Conservation (phyloP, 2,113 vertebrate species). For the Takifugu bimaculatus region DNA sequence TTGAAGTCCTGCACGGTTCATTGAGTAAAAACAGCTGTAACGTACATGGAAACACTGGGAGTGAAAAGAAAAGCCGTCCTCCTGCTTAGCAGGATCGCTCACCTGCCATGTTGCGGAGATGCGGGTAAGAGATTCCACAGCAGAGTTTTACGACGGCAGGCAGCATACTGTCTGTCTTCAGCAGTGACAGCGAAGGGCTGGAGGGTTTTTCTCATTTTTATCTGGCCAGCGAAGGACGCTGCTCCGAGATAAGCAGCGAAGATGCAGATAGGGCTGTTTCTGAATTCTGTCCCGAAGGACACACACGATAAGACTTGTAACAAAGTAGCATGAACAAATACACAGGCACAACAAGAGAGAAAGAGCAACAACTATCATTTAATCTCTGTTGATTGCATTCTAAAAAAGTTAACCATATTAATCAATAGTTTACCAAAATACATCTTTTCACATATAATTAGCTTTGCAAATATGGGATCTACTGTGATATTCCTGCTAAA, state of each 20-base stretch:
- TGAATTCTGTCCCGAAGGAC: slow-evolving; percentile 64
- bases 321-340: no score
- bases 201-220: slow-evolving; percentile 54
- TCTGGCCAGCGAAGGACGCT: slow-evolving; percentile 69
- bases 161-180: slow-evolving; percentile 66
- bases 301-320: slow-evolving; percentile 7
- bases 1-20: slow-evolving; percentile 66
- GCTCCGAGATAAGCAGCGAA: slow-evolving; percentile 61
- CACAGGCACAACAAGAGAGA: neutral
- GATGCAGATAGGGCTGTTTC: slow-evolving; percentile 57
- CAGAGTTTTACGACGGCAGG: slow-evolving; percentile 79
- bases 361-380: neutral
- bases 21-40: neutral
- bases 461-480: no score
- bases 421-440: no score
- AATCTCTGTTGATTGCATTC: no score
- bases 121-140: slow-evolving; percentile 81
- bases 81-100: slow-evolving; percentile 9
- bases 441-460: no score
- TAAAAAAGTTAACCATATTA: no score
- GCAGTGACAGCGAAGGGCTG: slow-evolving; percentile 29
- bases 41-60: neutral
- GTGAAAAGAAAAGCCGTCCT: neutral
- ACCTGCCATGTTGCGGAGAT: slow-evolving; percentile 73
- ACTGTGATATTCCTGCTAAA: no score